phyloP scores from a whole-genome alignment of 92 coral and sea anemone species.

The Plumapathes pennacea region DNA sequence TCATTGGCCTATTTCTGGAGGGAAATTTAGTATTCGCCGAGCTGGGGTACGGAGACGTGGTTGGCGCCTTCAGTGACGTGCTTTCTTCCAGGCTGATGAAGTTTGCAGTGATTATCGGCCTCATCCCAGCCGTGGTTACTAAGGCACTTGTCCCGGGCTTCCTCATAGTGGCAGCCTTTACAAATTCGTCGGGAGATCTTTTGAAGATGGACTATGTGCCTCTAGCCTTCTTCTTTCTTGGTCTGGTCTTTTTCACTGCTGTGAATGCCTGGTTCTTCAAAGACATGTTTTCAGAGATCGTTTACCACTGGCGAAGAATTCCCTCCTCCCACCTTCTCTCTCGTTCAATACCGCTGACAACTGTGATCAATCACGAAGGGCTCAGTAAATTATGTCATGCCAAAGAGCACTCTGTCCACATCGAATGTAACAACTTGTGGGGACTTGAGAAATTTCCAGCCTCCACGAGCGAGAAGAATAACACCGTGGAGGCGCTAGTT shows the following conservation, averaged over 20 bases:
- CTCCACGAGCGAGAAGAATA: no score
- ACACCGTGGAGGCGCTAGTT: no score
- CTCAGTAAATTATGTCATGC: no score
- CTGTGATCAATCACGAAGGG: conserved; percentile 69
- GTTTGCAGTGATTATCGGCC: conserved; percentile 18
- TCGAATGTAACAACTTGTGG: conserved; percentile 45
- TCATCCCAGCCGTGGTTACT: conserved; percentile 54
- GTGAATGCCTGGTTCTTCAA: conserved; percentile 89
- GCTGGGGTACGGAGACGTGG: conserved; percentile 48
- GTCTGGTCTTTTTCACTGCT: conserved; percentile 87
- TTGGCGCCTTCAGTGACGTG: conserved; percentile 29
- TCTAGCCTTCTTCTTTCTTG: conserved; percentile 83
- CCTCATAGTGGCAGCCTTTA: conserved; percentile 40
- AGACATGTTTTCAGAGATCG: conserved; percentile 51
- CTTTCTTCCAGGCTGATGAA: conserved; percentile 30
- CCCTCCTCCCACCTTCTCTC: conserved; percentile 8
- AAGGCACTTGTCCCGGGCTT: conserved; percentile 75
- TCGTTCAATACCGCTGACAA: conserved; percentile 13
- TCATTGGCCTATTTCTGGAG: conserved; percentile 76
- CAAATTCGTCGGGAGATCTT: conserved; percentile 53
- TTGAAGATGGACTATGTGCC: conserved; percentile 80
- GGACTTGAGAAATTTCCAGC: no score
- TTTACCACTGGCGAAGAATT: conserved; percentile 26
- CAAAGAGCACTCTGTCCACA: no score
- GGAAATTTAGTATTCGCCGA: conserved; percentile 86